Base-by-base conservation (phyloP, 1,140 invertebrate species). In the Chionoecetes opilio region DNA sequence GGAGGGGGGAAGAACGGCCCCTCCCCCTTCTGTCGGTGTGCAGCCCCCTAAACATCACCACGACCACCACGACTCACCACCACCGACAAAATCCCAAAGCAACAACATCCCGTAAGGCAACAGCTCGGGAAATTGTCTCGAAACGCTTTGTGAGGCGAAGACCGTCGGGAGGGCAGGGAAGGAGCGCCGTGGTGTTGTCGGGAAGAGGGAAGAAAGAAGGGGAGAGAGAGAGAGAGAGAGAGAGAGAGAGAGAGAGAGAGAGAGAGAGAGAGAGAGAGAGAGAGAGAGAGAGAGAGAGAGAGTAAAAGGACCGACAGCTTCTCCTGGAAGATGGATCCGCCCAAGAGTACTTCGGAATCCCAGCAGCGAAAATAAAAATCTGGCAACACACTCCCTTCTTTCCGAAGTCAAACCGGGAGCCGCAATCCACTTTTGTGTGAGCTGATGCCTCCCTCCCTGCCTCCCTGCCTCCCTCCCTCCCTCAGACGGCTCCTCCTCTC, bases 361-460 rank as follows among this genome's bases (percentile, higher is more conserved):
- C 84, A 38, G 53, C 94, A 88, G 92, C 94, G 86, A 95, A 95
- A 95, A 95, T 95, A 95, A 95, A 92, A 92, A 95, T 95, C 90
- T 95, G 90, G 94, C 94, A 95, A 92, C 94, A 92, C 82, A 95
- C 53, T 89, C 87, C 31, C 93, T 91, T 86, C 84, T 84, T 95
- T 53, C 46, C 82, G 41, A 38, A 87, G 35, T 92, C 34, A 75
- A 38, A 35, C 37, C 82, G 38, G 53, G 85, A 87, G 92, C 85
- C 92, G 93, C 87, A 46, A 93, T 37, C 46, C 84, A 87, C 84
- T 75, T 38, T 75, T 93, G 32, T 3, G n/a, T 35, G 53, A 34
- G 35, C 82, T n/a, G 53, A 34, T 90, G 1, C 90, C 93, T 29
- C 34, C 37, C 87, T 90, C 34, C 32, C 93, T 63, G n/a, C 82